Base-by-base conservation (phyloP, 1,140 invertebrate species). In the Apis laboriosa region DNA sequence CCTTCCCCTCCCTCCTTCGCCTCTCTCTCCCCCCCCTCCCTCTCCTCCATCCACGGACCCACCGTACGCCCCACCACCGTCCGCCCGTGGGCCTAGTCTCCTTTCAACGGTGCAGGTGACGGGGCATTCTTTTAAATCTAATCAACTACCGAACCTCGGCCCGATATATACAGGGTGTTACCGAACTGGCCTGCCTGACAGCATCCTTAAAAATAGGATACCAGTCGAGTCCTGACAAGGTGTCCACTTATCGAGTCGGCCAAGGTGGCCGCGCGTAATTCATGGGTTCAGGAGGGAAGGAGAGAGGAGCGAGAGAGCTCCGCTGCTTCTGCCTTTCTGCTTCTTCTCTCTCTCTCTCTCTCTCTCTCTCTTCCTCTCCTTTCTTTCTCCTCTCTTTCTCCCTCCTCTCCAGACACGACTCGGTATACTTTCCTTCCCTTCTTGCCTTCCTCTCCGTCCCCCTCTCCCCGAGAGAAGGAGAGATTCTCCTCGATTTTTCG, bases 21-120 rank as follows among this genome's bases (percentile, higher is more conserved):
- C 51, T 11, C 56, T 12, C 72, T 28, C 73, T 49, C 66, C 28
- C 63, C 15, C 28, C 43, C n/a, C 53, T 28, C 19, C 53, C 15
- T 21, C 13, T 28, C n/a, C 15, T 49, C 60, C 28, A 9, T 58
- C 28, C 8, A 17, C 64, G 24, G 63, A 1, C 58, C 19, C 19
- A 28, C 2, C 72, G 66, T 17, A 63, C n/a, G 53, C 86, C 70
- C 80, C 86, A 63, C 77, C 72, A 58, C 5, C 34, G 15, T 43
- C 80, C 66, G 58, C 63, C 76, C 67, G 81, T 81, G 81, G 84
- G 80, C 84, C 84, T 88, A 89, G 88, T 88, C 88, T 83, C 89
- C 89, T 90, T 90, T 90, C 89, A 87, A 87, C 87, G 77, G 85
- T 74, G 88, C 89, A 90, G 87, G 89, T 90, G 89, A 89, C 86